Conservation (phyloP, 2,888 invertebrate species). For the Lycocerus yunnanus region DNA sequence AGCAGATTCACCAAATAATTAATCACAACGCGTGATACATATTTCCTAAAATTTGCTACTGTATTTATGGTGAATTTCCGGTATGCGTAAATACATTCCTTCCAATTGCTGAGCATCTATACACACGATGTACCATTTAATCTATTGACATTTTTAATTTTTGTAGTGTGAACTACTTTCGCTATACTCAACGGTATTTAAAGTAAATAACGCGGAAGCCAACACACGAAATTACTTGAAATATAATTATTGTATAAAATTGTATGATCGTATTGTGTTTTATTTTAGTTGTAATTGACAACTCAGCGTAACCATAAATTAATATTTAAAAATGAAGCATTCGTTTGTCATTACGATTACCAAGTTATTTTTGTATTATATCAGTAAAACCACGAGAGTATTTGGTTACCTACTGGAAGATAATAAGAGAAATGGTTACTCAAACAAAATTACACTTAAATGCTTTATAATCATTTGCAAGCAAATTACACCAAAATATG, state of each 20-base stretch:
- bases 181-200: not conserved
- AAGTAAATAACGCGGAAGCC: slow-evolving; percentile 6
- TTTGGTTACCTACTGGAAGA: not conserved
- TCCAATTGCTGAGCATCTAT: not conserved
- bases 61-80: not conserved
- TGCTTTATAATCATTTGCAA: not conserved
- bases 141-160: not conserved
- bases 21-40: not conserved
- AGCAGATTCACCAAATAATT: not conserved
- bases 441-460: not conserved
- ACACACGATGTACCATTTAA: not conserved
- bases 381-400: not conserved
- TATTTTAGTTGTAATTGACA: not conserved
- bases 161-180: slow-evolving; percentile 1
- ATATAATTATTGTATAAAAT: too few species aligned
- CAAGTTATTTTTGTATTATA: not conserved
- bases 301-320: not conserved
- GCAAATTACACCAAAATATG: not conserved
- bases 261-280: not conserved
- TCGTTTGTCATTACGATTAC: not conserved
- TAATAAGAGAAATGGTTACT: not conserved
- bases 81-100: not conserved
- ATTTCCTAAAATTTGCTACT: not conserved
- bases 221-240: not conserved
- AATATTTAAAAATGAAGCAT: not conserved